Evolutionary conservation across 2,797 vertebrate genomes (phyloP).

Genomic region (Melanogrammus aeglefinus): DNA sequence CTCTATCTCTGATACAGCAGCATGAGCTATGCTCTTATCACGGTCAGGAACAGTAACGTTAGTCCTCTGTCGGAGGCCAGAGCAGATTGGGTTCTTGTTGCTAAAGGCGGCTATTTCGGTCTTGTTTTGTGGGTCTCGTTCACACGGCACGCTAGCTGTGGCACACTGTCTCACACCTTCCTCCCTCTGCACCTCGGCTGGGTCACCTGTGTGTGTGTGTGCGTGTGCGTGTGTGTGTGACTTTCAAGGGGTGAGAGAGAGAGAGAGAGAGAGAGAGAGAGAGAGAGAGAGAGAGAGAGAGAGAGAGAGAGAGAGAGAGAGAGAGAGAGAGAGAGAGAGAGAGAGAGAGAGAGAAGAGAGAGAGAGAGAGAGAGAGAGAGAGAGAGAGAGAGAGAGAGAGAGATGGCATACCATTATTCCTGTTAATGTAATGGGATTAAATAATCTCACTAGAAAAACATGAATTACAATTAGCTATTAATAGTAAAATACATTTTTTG

Average conservation of each 20-base stretch:
- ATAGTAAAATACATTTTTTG: neutral
- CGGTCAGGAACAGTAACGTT: neutral
- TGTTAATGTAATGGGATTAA: neutral
- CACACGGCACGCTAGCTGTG: slow-evolving; percentile 1
- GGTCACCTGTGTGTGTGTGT: slow-evolving; percentile 56
- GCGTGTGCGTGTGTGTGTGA: slow-evolving; percentile 23
- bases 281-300: neutral
- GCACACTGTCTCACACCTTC: slow-evolving; percentile 40
- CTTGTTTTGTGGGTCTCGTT: neutral
- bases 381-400: neutral
- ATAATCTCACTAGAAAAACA: neutral
- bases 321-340: slow-evolving; percentile 1
- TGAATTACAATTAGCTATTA: neutral
- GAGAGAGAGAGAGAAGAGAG: neutral
- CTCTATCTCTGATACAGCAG: neutral
- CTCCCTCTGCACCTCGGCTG: slow-evolving; percentile 42
- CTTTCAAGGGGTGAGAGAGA: neutral
- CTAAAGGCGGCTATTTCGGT: slow-evolving; percentile 11
- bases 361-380: neutral
- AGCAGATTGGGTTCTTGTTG: neutral
- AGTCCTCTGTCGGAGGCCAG: neutral
- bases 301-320: neutral
- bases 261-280: slow-evolving; percentile 2
- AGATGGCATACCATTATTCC: neutral
- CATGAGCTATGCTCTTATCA: neutral